Evolutionary conservation across 2,113 vertebrate species (phyloP).

Genomic region (Peromyscus maniculatus): DNA sequence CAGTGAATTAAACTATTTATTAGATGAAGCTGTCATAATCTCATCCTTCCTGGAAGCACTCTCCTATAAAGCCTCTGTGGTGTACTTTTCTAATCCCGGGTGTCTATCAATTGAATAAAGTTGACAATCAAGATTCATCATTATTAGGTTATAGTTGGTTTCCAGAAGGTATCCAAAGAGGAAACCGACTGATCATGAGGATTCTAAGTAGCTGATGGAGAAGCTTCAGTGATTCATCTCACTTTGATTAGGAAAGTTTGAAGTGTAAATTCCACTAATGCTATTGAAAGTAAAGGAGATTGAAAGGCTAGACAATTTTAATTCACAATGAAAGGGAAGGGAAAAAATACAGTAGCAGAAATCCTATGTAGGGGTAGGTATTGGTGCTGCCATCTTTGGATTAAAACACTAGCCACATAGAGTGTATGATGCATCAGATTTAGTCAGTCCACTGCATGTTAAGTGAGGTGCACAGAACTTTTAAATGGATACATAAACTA

Average conservation of each 20-base stretch:
- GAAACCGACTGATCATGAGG: neutral
- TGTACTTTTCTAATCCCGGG: neutral
- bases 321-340: neutral
- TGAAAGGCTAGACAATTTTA: neutral
- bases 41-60: neutral
- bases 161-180: neutral
- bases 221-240: neutral
- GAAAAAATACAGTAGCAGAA: neutral
- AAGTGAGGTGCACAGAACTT: neutral
- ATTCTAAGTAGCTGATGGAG: neutral
- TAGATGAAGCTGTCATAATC: neutral
- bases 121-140: neutral
- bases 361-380: neutral
- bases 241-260: neutral
- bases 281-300: neutral
- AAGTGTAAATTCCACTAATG: neutral
- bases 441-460: neutral
- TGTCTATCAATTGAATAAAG: neutral
- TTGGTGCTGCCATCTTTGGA: neutral
- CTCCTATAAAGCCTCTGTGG: neutral
- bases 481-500: neutral
- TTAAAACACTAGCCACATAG: neutral
- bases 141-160: neutral
- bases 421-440: neutral
- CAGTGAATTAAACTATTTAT: neutral